Conservation (phyloP, 2,888 invertebrate genomes). For the Drosophila cyrtoloma region DNA sequence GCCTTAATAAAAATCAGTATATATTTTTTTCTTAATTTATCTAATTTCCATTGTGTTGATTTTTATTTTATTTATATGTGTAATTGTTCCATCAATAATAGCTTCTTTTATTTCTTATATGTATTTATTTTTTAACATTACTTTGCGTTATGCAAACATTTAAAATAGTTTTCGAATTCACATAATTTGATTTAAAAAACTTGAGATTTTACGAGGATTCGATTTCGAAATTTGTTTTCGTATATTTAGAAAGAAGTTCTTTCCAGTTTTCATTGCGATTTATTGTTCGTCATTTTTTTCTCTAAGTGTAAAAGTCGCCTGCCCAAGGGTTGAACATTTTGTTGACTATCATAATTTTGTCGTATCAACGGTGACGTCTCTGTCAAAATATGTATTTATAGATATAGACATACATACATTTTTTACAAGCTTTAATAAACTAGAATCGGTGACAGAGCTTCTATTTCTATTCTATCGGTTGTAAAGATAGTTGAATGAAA, state of each 20-base stretch:
- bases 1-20: background rate
- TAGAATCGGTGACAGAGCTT: background rate
- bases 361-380: background rate
- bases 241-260: background rate
- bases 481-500: background rate
- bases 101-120: background rate
- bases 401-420: background rate
- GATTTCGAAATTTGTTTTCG: background rate
- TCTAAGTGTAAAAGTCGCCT: background rate
- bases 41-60: background rate
- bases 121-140: background rate
- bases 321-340: background rate
- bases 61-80: background rate
- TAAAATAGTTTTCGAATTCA: background rate
- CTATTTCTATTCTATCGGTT: background rate
- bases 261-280: background rate
- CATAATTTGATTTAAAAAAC: background rate
- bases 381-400: background rate
- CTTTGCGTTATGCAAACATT: background rate
- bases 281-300: background rate
- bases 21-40: background rate
- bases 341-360: background rate
- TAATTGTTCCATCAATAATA: background rate
- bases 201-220: background rate
- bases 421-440: background rate